Evolutionary conservation across 2,113 vertebrate species (phyloP).

Genomic region (Rhabdomys dilectus): DNA sequence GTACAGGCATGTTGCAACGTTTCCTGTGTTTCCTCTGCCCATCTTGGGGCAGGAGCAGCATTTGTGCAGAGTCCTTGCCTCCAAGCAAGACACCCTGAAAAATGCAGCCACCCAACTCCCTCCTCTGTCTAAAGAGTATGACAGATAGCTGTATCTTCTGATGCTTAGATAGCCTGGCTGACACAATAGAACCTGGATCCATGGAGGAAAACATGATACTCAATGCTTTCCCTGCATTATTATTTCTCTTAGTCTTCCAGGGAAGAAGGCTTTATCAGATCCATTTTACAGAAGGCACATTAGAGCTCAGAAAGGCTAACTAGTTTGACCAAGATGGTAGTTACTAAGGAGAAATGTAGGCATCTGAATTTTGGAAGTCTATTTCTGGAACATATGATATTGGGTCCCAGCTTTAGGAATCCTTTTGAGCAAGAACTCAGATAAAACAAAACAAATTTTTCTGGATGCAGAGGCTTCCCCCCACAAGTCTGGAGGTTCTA

Average conservation of each 20-base stretch:
- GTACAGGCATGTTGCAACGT: neutral
- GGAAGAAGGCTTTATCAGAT: neutral
- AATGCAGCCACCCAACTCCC: neutral
- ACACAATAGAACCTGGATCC: neutral
- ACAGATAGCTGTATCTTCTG: neutral
- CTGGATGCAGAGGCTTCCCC: neutral
- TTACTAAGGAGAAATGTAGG: neutral
- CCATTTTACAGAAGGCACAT: constrained; percentile 5
- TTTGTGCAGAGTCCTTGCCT: neutral
- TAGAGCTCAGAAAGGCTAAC: neutral
- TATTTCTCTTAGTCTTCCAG: neutral
- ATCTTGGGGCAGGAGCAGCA: neutral
- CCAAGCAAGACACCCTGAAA: neutral
- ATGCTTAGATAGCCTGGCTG: neutral
- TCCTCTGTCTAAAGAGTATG: neutral
- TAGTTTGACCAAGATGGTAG: constrained; percentile 22
- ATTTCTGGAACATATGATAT: neutral
- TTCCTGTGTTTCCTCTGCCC: neutral
- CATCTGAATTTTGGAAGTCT: neutral
- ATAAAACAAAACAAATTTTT: neutral
- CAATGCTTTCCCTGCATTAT: neutral
- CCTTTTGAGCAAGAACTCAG: neutral
- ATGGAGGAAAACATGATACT: neutral
- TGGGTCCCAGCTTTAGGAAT: neutral
- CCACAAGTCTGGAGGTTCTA: neutral